Conservation (phyloP, 1,140 invertebrate species). For the Oscheius sp. region DNA sequence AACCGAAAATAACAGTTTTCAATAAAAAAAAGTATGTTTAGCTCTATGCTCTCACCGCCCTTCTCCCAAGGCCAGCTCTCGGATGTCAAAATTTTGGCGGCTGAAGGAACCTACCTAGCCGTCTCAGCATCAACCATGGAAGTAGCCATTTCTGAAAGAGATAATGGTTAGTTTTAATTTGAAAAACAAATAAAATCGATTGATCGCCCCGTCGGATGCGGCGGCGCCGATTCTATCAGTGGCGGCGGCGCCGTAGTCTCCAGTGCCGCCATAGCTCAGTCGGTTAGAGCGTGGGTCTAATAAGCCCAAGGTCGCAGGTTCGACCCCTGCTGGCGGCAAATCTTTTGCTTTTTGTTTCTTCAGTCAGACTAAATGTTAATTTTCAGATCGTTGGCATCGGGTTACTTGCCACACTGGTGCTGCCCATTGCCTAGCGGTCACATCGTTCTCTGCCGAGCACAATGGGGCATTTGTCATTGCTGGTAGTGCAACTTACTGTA, state of each 20-base stretch:
- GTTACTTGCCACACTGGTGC: slow-evolving; percentile 9
- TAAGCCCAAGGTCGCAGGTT: neutral
- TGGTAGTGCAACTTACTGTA: slow-evolving; percentile 5
- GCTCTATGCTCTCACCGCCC: slow-evolving; percentile 13
- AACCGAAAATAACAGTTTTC: no score
- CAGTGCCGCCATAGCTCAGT: neutral
- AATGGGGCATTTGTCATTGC: slow-evolving; percentile 21
- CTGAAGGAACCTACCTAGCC: slow-evolving; percentile 10
- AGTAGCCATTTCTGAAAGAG: slow-evolving; percentile 24
- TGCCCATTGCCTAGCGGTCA: slow-evolving; percentile 25
- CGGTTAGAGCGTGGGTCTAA: neutral
- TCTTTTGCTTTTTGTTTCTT: no score
- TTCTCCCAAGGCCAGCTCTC: slow-evolving; percentile 19
- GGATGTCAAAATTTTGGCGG: slow-evolving; percentile 5
- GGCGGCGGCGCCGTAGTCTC: no score
- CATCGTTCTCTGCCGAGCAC: slow-evolving; percentile 18
- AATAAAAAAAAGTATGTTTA: no score
- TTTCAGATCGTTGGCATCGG: slow-evolving; percentile 30
- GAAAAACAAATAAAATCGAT: no score
- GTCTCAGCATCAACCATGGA: slow-evolving; percentile 2
- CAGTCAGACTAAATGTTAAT: no score
- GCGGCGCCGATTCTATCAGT: no score
- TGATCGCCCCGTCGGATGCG: no score
- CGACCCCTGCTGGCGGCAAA: neutral
- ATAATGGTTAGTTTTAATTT: neutral